Evolutionary conservation across 1,140 invertebrate genomes (phyloP), one percentile per base, ranked within the genome.

Genomic region (Monomorium pharaonis): DNA sequence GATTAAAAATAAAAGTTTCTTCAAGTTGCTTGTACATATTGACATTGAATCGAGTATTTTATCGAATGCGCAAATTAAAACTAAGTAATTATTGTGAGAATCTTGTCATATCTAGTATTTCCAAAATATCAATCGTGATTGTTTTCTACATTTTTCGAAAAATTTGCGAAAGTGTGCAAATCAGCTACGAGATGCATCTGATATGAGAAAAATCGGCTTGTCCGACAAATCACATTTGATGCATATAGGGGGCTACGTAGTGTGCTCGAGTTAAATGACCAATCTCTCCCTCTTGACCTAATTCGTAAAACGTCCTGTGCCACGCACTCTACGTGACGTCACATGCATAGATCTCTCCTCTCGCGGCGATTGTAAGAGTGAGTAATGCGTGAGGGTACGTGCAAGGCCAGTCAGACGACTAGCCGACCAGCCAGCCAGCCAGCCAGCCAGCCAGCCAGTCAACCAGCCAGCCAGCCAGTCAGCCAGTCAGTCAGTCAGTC

Each of bases 261-360:
- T 67, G 33, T 58, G 86, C 65, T 91, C 77, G 78, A 91, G 86
- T 93, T 92, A 92, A 93, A 93, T 88, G 92, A 85, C 87, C 89
- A 91, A 91, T 92, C 92, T 91, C 86, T 92, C 92, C 92, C 92
- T 93, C 92, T 91, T 93, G 92, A 92, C 91, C 92, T 88, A 93
- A 92, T 92, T 93, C 88, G 89, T 88, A 90, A 91, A 93, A 86
- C 91, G 89, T 90, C 90, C 90, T 91, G 91, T 88, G 76, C 84
- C 85, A 86, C 86, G 86, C 88, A 91, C 80, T 80, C 60, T 51
- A 27, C 74, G 69, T 90, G 84, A 91, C 88, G 90, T 91, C 88
- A 89, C 90, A 30, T 33, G 37, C 37, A 9, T n/a, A 30, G 62
- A 54, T 86, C 83, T 89, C 62, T 67, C 75, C 70, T 88, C 86